Evolutionary conservation across 2,113 vertebrate genomes (phyloP).

Genomic region (Orycteropus afer): DNA sequence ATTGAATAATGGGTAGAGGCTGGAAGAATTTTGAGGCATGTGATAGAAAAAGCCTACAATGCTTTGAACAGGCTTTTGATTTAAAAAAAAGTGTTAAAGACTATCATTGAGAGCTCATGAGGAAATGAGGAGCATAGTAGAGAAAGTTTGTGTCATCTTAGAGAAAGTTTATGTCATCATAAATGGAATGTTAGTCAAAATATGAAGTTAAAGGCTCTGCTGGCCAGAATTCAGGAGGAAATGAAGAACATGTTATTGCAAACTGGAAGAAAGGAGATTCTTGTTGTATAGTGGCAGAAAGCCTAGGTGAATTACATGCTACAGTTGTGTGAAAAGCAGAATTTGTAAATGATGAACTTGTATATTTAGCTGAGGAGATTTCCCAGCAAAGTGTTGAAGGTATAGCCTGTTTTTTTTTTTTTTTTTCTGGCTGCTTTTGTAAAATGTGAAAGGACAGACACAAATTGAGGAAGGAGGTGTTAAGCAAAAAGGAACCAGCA

Average conservation of each 20-base stretch:
- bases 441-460: constrained; percentile 35
- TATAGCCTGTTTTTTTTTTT: not conserved
- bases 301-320: not conserved
- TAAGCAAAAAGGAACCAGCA: not conserved
- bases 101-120: not conserved
- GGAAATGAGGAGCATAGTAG: not conserved
- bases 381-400: constrained; percentile 18
- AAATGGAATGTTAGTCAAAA: not conserved
- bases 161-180: not conserved
- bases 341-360: not conserved
- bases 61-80: constrained; percentile 7
- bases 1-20: not conserved
- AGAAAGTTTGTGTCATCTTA: not conserved
- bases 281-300: not conserved
- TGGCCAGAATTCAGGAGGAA: not conserved
- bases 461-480: not conserved
- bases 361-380: constrained; percentile 35
- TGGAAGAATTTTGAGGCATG: not conserved
- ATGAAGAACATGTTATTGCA: not conserved
- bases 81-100: not conserved
- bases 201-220: not conserved
- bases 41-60: not conserved
- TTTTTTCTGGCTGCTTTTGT: constrained; percentile 20
- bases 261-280: not conserved
- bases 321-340: not conserved